Percentiles rank a stretch among this genome's conserved stretches.
Evolutionary conservation across 1,140 invertebrate genomes (phyloP).

Genomic region (Atopsyche davidsoni): DNA sequence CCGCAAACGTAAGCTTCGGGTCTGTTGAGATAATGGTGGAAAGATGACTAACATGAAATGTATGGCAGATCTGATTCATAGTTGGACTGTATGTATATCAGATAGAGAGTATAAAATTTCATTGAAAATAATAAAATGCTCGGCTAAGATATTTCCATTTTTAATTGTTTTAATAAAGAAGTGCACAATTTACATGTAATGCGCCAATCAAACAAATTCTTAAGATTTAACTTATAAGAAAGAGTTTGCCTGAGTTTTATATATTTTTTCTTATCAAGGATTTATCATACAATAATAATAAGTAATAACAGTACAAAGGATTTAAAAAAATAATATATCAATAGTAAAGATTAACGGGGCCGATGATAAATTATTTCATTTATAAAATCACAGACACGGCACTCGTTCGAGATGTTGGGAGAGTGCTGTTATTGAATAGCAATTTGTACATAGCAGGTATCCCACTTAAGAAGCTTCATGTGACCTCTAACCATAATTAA

Average conservation of each 20-base stretch:
- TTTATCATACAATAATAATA: background rate
- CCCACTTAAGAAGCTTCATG: constrained; percentile 4
- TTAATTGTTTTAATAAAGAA: constrained; percentile 16
- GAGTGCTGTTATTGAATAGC: constrained; percentile 3
- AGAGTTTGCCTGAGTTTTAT: background rate
- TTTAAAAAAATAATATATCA: constrained; percentile 4
- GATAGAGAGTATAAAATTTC: too few relatives aligned
- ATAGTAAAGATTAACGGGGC: background rate
- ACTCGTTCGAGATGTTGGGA: background rate
- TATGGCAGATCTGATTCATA: too few relatives aligned
- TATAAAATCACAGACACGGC: constrained; percentile 10
- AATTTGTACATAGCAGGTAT: constrained; percentile 24
- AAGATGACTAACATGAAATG: too few relatives aligned
- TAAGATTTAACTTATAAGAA: background rate
- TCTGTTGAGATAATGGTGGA: too few relatives aligned
- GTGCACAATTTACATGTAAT: constrained; percentile 19
- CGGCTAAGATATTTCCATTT: constrained; percentile 5
- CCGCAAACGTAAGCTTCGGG: too few relatives aligned
- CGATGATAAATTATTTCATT: constrained; percentile 3
- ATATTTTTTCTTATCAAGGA: background rate
- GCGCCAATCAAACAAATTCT: constrained; percentile 15
- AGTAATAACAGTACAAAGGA: constrained; percentile 4
- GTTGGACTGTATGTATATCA: too few relatives aligned
- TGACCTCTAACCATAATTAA: constrained; percentile 8
- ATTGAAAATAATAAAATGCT: background rate